A percentile compares a stretch with the other conserved stretches of the same genome.
These are phyloP conservation scores for Indicator indicator DNA, from an alignment of 2,113 vertebrate genomes.

Conservation along the genomic window DNA sequence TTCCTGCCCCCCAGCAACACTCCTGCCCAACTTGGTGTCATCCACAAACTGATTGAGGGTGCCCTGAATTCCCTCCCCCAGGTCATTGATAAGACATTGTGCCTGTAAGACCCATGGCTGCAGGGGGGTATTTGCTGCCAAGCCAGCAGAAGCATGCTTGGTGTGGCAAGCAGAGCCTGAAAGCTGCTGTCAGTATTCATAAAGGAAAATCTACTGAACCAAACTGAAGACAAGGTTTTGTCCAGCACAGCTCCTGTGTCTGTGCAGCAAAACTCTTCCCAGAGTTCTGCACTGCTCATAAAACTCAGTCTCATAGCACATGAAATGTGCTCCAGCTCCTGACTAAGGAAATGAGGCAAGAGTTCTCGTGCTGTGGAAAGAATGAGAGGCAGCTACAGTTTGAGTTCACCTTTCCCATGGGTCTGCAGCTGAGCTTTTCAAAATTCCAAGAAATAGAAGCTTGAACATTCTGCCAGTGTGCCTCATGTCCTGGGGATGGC, in stretches of 20 bases:
- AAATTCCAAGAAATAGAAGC: neutral
- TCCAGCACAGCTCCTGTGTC: neutral
- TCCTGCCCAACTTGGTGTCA: too few species aligned
- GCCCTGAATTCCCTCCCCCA: too few species aligned
- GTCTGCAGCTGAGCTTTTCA: neutral
- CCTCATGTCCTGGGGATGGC: too few species aligned
- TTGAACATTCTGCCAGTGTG: neutral
- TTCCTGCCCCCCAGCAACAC: too few species aligned
- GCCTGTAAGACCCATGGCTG: neutral
- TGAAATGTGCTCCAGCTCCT: neutral
- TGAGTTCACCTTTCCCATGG: constrained; percentile 29
- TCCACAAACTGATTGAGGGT: too few species aligned
- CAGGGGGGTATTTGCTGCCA: neutral
- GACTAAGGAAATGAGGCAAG: constrained; percentile 36
- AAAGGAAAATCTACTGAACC: neutral
- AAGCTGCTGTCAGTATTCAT: neutral
- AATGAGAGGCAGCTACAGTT: constrained; percentile 5
- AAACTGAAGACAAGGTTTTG: rapidly evolving
- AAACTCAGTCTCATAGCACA: neutral
- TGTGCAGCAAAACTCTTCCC: neutral
- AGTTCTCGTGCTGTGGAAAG: constrained; percentile 40
- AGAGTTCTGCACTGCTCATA: neutral
- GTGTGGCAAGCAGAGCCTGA: neutral
- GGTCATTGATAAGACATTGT: neutral
- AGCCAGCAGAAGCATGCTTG: neutral